These are phyloP conservation scores for Priocnemis perturbator DNA, from an alignment of 2,888 invertebrate species.

Conservation along the genomic window DNA sequence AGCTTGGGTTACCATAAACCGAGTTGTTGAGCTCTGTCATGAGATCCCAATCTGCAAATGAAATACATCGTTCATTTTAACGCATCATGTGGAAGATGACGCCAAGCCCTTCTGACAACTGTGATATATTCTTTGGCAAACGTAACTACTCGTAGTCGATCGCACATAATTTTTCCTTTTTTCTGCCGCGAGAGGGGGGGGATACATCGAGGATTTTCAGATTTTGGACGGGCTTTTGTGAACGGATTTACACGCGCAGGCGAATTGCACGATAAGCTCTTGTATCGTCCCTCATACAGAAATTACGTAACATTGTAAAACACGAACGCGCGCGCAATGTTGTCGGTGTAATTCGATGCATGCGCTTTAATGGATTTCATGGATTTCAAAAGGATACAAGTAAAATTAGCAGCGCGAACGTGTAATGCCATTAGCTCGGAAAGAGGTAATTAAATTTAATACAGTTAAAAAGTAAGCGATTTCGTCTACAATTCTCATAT, in stretches of 20 bases:
- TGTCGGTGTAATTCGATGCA: slow-evolving; percentile 1
- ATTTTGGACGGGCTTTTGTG: background rate
- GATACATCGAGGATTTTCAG: too few species aligned
- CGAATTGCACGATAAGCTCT: too few species aligned
- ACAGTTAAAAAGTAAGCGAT: background rate
- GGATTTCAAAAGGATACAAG: slow-evolving; percentile 18
- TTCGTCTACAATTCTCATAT: background rate
- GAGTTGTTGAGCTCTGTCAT: slow-evolving; percentile 78
- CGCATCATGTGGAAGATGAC: too few species aligned
- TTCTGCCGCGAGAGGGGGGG: too few species aligned
- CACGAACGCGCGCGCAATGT: background rate
- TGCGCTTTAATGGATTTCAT: slow-evolving; percentile 3
- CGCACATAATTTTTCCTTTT: too few species aligned
- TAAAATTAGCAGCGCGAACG: slow-evolving; percentile 17
- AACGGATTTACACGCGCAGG: background rate
- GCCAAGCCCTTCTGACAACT: too few species aligned
- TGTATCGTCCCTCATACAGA: too few species aligned
- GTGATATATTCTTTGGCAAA: too few species aligned
- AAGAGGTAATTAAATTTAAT: slow-evolving; percentile 11
- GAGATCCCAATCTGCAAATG: slow-evolving; percentile 74
- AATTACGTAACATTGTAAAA: too few species aligned
- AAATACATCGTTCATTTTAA: slow-evolving; percentile 2
- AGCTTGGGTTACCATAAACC: slow-evolving; percentile 81
- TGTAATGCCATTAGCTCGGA: slow-evolving; percentile 2
- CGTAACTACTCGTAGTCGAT: too few species aligned